A percentile compares a stretch with the other conserved stretches of the same genome.
Conservation (phyloP, 2,888 invertebrate species). For the Nymphalis urticae region DNA sequence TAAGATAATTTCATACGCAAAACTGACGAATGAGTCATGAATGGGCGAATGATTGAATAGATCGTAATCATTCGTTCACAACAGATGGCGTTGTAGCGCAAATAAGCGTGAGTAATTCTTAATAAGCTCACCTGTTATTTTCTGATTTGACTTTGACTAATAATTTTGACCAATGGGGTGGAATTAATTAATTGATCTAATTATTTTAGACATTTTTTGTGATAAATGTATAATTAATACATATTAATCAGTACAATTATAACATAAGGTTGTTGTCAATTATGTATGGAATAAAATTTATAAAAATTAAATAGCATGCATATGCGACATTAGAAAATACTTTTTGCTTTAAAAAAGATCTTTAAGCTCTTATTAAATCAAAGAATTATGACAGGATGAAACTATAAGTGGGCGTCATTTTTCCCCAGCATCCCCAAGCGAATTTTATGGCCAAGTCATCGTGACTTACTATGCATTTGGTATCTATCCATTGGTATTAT, state of each 20-base stretch:
- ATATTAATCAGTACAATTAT: too few species aligned
- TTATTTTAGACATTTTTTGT: background rate
- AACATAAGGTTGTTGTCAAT: too few species aligned
- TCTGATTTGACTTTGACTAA: constrained; percentile 29
- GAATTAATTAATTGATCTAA: constrained; percentile 7
- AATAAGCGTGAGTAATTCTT: constrained; percentile 73
- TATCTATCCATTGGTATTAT: constrained; percentile 74
- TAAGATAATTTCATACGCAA: constrained; percentile 42
- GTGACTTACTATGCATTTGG: constrained; percentile 72
- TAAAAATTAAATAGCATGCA: too few species aligned
- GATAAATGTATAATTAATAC: too few species aligned
- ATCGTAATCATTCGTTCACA: constrained; percentile 56
- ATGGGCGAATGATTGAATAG: constrained; percentile 42
- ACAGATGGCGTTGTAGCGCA: constrained; percentile 69
- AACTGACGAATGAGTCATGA: constrained; percentile 42
- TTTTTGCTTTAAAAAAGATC: too few species aligned
- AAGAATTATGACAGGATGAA: too few species aligned
- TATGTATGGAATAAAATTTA: too few species aligned
- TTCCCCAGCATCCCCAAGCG: constrained; percentile 19
- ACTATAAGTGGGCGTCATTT: constrained; percentile 10
- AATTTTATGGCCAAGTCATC: constrained; percentile 52
- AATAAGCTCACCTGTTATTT: constrained; percentile 72
- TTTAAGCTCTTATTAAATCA: too few species aligned
- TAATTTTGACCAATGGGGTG: constrained; percentile 24
- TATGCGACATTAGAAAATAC: too few species aligned